Conservation (phyloP, 2,888 invertebrate species). For the Agrypnus murinus region DNA sequence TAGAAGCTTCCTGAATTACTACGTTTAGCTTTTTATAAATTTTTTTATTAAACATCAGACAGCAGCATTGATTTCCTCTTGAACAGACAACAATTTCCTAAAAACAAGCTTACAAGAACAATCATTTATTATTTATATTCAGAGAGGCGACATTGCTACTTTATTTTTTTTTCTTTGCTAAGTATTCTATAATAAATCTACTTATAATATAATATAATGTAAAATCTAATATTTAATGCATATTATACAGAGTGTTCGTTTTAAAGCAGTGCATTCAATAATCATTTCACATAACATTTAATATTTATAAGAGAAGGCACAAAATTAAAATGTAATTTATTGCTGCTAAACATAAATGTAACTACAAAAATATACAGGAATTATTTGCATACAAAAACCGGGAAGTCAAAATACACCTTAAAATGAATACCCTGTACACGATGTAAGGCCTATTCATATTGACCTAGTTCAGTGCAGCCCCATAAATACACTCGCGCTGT, state of each 20-base stretch:
- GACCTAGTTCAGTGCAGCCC: slow-evolving; percentile 59
- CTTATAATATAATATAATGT: slow-evolving; percentile 40
- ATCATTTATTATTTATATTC: slow-evolving; percentile 38
- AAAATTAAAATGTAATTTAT: no score
- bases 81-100: not conserved
- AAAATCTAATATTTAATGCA: slow-evolving; percentile 44
- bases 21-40: not conserved
- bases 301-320: not conserved
- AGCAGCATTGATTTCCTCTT: not conserved
- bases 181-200: slow-evolving; percentile 32
- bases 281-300: slow-evolving; percentile 11
- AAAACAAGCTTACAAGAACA: slow-evolving; percentile 8
- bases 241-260: slow-evolving; percentile 48
- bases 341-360: no score
- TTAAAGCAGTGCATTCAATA: slow-evolving; percentile 41
- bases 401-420: no score
- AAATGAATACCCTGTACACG: slow-evolving; percentile 47
- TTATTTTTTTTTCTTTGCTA: not conserved
- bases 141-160: slow-evolving; percentile 42
- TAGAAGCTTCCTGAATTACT: not conserved
- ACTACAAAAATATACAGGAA: not conserved
- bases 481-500: slow-evolving; percentile 38
- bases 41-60: not conserved
- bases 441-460: slow-evolving; percentile 62
- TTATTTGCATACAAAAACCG: no score